Base-by-base conservation (phyloP, 2,113 vertebrate species). In the Talpa occidentalis region DNA sequence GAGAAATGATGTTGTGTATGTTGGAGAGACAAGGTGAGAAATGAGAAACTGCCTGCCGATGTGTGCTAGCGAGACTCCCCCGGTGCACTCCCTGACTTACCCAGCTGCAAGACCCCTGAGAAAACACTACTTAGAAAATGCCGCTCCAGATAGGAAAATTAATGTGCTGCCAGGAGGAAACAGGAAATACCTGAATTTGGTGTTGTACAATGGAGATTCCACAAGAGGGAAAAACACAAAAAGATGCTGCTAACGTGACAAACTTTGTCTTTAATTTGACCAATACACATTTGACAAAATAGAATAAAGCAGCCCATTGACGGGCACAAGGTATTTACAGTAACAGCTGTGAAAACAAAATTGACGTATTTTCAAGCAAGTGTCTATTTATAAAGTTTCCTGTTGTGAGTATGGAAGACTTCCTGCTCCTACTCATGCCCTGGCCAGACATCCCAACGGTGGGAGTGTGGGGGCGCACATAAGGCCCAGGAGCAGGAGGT, bases 211-310 rank as follows among this genome's bases (percentile, higher is more conserved):
- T n/a, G n/a, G n/a, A n/a, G n/a, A n/a, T n/a, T n/a, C n/a, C 32
- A 42, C 81, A 90, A 84, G 60, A 16, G 10, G 10, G 16, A 59
- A 92, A 91, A 69, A 88, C 37, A 94, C 47, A 47, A 72, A 24
- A 93, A 56, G 62, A 89, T 16, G 21, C 0, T 74, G 60, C 28
- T 80, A 64, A 93, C 92, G 69, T 47, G 30, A 94, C 94, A 96
- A 42, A 11, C 83, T 91, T 73, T 93, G 88, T 91, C n/a, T 97
- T 97, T 97, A 95, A 97, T 96, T 93, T 93, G 62, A 30, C 83
- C 88, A 52, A 92, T 93, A 96, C 74, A 94, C 86, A 91, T 87
- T 83, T 95, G 80, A 97, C 97, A 95, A 95, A 95, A 86, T 77
- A 95, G 82, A 93, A 94, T 94, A 96, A 89, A 97, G 88, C 82